Percentiles rank a stretch among this genome's conserved stretches.
Evolutionary conservation across 2,888 invertebrate species (phyloP).

Genomic region (Macrosiphum euphorbiae): DNA sequence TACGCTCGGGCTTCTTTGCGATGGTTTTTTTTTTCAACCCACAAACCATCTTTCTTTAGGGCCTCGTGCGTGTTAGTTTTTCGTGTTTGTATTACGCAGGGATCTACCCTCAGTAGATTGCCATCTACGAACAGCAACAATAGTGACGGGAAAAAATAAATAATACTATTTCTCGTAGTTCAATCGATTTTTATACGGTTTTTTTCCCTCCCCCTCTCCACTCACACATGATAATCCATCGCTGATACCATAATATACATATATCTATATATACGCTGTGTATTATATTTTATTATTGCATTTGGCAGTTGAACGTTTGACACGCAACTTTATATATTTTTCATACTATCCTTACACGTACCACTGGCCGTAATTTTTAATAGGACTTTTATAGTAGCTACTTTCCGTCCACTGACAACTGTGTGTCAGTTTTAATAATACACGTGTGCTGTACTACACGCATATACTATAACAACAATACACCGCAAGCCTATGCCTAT

Average conservation of each 20-base stretch:
- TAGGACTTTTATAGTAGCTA: neutral
- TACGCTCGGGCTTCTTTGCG: neutral
- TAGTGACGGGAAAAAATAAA: neutral
- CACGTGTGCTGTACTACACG: neutral
- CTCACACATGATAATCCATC: neutral
- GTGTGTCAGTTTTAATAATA: constrained; percentile 6
- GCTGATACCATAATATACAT: neutral
- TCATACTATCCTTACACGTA: neutral
- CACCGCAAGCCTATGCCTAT: neutral
- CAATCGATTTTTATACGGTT: constrained; percentile 27
- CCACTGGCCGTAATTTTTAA: neutral
- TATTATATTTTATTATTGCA: constrained; percentile 4
- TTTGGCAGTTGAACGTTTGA: constrained; percentile 19
- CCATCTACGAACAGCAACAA: neutral
- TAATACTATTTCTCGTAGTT: constrained; percentile 15
- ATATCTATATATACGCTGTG: neutral
- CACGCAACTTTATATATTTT: constrained; percentile 24
- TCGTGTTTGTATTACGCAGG: constrained; percentile 3
- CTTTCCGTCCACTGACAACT: neutral
- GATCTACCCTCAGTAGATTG: neutral
- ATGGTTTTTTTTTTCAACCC: neutral
- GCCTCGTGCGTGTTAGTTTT: constrained; percentile 26
- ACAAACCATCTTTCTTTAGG: neutral
- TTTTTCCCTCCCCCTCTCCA: neutral
- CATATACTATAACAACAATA: neutral